Conservation (phyloP, 2,113 vertebrate species). For the Orthonyx spaldingii region DNA sequence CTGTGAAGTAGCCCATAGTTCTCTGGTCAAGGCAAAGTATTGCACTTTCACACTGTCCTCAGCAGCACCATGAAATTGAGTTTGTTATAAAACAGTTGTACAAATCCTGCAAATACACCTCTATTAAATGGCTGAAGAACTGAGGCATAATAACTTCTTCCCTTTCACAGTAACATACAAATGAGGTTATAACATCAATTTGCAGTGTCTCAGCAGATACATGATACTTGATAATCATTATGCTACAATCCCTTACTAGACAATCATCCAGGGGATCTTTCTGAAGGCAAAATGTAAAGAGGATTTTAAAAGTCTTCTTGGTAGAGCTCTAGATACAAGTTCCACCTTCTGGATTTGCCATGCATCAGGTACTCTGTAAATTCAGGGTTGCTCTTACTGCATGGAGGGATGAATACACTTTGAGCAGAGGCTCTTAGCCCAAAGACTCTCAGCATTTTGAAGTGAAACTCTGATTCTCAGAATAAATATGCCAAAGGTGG, state of each 20-base stretch:
- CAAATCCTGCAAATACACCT: not conserved
- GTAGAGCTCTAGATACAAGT: not conserved
- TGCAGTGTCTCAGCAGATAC: accelerated
- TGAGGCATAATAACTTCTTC: not conserved
- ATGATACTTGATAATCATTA: not conserved
- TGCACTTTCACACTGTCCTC: not conserved
- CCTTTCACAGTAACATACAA: not conserved
- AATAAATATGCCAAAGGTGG: not conserved
- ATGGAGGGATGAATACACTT: not conserved
- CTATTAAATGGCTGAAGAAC: not conserved
- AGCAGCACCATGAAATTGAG: not conserved
- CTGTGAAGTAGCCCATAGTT: not conserved
- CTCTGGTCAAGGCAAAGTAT: not conserved
- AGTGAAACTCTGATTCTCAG: not conserved
- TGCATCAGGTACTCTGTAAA: not conserved
- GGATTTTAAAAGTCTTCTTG: not conserved
- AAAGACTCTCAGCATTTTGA: not conserved
- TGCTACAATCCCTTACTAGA: not conserved
- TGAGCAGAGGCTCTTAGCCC: not conserved
- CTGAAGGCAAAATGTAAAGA: not conserved
- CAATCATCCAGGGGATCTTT: not conserved
- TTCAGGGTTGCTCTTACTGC: not conserved
- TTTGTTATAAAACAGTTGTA: not conserved
- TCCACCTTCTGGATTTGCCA: accelerated
- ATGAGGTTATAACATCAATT: not conserved